Evolutionary conservation across 2,888 invertebrate genomes (phyloP).

Genomic region (Tetranychus piercei): DNA sequence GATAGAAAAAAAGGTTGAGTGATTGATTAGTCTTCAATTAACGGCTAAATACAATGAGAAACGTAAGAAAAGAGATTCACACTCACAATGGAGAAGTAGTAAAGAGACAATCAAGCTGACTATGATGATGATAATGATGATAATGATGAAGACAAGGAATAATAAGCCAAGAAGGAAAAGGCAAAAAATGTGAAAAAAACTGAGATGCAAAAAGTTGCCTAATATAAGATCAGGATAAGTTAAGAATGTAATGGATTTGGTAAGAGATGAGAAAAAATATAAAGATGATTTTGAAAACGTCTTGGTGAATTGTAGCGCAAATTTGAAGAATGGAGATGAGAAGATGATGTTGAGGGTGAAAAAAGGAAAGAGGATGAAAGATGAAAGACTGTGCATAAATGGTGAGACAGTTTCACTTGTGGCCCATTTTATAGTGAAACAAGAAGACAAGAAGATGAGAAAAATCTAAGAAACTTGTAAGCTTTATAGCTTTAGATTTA

Average conservation of each 20-base stretch:
- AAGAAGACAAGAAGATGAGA: neutral
- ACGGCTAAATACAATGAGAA: neutral
- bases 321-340: neutral
- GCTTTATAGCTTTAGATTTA: neutral
- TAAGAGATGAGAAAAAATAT: neutral
- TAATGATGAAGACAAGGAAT: conserved; percentile 17
- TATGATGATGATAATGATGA: neutral
- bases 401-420: neutral
- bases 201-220: no score
- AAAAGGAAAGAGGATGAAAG: neutral
- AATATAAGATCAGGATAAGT: no score
- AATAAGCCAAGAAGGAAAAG: no score
- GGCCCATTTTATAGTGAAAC: neutral
- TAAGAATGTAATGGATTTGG: neutral
- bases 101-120: neutral
- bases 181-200: no score
- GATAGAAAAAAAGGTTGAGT: neutral
- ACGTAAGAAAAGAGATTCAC: neutral
- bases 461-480: neutral
- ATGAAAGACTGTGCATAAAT: neutral
- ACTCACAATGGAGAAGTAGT: neutral
- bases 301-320: neutral
- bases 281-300: neutral
- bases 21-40: neutral
- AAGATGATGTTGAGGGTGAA: neutral